Conservation (phyloP, 1,140 invertebrate species). For the Meloidogyne hapla region DNA sequence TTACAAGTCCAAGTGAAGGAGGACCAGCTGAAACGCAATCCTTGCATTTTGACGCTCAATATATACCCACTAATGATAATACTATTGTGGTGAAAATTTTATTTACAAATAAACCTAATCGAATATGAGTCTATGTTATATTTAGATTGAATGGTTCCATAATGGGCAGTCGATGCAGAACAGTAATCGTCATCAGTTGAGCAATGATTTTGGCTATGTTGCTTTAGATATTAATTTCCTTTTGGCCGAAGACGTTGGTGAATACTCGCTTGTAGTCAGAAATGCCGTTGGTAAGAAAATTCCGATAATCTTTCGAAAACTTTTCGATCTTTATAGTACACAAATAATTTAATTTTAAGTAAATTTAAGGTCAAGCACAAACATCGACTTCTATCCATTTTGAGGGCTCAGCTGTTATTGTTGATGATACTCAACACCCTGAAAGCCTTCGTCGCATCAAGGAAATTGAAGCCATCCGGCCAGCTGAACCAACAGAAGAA, state of each 20-base stretch:
- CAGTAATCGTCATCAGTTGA: conserved; percentile 66
- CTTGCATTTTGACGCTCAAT: conserved; percentile 62
- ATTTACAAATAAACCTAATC: not conserved
- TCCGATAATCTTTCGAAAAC: not conserved
- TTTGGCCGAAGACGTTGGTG: conserved; percentile 87
- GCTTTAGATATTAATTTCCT: conserved; percentile 84
- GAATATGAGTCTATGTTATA: not conserved
- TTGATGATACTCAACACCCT: conserved; percentile 88
- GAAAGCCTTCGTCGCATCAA: conserved; percentile 90
- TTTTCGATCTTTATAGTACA: too few relatives aligned
- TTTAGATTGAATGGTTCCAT: conserved; percentile 94
- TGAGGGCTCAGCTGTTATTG: conserved; percentile 70
- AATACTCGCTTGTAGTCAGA: conserved; percentile 80
- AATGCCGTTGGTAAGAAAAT: conserved; percentile 70
- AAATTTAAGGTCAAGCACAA: conserved; percentile 81
- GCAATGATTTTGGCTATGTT: conserved; percentile 84
- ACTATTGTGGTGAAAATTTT: conserved; percentile 13
- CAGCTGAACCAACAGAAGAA: conserved; percentile 45
- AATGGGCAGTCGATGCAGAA: conserved; percentile 84
- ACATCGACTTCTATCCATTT: conserved; percentile 74
- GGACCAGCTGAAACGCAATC: conserved; percentile 55
- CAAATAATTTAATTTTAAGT: not conserved
- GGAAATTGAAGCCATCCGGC: conserved; percentile 81
- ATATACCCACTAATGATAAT: conserved; percentile 56
- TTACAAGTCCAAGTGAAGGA: conserved; percentile 30